phyloP scores from a whole-genome alignment of 2,888 invertebrate genomes.

The Ctenicera cuprea region DNA sequence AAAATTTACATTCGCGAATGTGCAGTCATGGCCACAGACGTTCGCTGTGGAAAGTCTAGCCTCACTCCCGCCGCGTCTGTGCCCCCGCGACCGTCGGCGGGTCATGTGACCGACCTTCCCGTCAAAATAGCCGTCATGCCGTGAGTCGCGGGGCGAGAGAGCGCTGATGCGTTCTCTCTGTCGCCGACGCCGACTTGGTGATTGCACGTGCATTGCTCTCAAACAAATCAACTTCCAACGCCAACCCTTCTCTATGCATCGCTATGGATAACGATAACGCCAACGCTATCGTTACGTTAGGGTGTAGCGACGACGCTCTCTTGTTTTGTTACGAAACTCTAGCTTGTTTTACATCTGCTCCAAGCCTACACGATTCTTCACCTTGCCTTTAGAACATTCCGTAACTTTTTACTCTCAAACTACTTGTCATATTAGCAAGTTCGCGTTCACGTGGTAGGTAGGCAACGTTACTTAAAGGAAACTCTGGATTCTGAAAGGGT shows the following conservation, averaged over 20 bases:
- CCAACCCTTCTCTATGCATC: slow-evolving; percentile 45
- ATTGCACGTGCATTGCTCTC: slow-evolving; percentile 58
- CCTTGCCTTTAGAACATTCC: slow-evolving; percentile 20
- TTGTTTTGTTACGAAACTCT: slow-evolving; percentile 15
- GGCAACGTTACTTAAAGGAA: too few species aligned
- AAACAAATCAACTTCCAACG: slow-evolving; percentile 46
- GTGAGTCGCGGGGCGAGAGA: slow-evolving; percentile 51
- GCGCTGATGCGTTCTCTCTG: slow-evolving; percentile 53
- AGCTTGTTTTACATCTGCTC: slow-evolving; percentile 4
- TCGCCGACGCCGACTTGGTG: slow-evolving; percentile 54
- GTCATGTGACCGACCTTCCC: slow-evolving; percentile 90
- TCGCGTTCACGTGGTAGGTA: too few species aligned
- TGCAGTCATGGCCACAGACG: slow-evolving; percentile 59
- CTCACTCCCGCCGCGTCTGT: slow-evolving; percentile 62
- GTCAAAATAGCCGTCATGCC: slow-evolving; percentile 82
- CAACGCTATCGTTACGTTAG: slow-evolving; percentile 7
- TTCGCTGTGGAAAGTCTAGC: slow-evolving; percentile 78
- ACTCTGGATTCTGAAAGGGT: too few species aligned
- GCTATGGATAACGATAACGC: slow-evolving; percentile 24
- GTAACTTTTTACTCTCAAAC: not conserved
- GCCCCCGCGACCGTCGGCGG: slow-evolving; percentile 65
- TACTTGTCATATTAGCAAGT: too few species aligned
- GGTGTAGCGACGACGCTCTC: slow-evolving; percentile 5
- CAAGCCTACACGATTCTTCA: slow-evolving; percentile 27
- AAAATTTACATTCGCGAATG: slow-evolving; percentile 57